phyloP scores from a whole-genome alignment of 2,797 vertebrate species.

The Uromys caudimaculatus region DNA sequence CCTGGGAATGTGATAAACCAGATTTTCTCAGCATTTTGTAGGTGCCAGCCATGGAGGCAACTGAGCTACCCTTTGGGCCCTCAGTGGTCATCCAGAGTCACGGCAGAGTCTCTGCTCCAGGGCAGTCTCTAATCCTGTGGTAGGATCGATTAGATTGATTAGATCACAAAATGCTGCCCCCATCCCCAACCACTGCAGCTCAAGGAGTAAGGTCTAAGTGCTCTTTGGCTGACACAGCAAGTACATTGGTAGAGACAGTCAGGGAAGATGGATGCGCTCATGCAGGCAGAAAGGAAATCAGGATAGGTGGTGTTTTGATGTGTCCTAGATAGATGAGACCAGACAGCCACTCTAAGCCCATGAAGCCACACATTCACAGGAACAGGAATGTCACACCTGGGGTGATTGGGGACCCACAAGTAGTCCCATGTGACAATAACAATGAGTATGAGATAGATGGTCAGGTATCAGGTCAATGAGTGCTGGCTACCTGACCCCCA shows the following conservation, averaged over 20 bases:
- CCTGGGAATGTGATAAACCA: slow-evolving; percentile 22
- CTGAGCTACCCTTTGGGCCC: neutral
- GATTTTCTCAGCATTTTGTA: slow-evolving; percentile 62
- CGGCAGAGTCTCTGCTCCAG: neutral
- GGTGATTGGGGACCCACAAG: neutral
- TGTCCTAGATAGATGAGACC: neutral
- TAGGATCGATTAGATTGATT: neutral
- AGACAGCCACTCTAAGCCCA: neutral
- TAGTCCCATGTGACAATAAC: neutral
- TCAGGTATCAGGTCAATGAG: neutral
- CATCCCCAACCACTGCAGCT: neutral
- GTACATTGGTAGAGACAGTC: neutral
- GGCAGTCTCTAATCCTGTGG: neutral
- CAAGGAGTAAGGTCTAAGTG: neutral
- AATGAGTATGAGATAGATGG: neutral
- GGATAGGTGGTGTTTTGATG: neutral
- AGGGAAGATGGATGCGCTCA: neutral
- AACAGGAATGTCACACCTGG: neutral
- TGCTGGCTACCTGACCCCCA: neutral
- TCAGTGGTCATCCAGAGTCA: neutral
- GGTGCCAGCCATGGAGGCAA: neutral
- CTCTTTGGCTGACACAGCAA: neutral
- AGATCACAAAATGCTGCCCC: neutral
- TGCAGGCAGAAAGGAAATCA: neutral
- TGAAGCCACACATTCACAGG: neutral